phyloP scores from a whole-genome alignment of 1,140 invertebrate genomes.

The Brachystomella parvula region DNA sequence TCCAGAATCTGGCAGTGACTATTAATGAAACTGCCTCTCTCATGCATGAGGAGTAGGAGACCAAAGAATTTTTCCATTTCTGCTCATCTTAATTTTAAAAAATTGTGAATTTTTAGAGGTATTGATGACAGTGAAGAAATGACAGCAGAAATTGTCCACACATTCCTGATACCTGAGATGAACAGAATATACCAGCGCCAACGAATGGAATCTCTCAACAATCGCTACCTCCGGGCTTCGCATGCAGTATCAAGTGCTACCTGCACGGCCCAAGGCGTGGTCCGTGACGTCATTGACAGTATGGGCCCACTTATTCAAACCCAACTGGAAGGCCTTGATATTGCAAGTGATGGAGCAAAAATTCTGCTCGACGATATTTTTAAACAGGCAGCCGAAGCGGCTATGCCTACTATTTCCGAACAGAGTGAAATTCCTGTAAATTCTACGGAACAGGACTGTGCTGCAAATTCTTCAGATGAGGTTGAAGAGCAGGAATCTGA shows the following conservation, averaged over 20 bases:
- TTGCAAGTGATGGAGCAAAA: conserved; percentile 13
- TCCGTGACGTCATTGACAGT: conserved; percentile 15
- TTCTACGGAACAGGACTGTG: no score
- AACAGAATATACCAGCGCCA: conserved; percentile 30
- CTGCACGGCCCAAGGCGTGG: conserved; percentile 17
- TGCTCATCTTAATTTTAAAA: conserved; percentile 12
- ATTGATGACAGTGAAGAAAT: conserved; percentile 51
- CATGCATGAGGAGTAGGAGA: conserved; percentile 38
- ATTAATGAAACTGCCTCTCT: conserved; percentile 52
- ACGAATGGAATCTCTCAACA: conserved; percentile 10
- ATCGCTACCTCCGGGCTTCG: conserved; percentile 20
- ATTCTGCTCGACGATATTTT: not conserved
- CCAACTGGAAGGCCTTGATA: not conserved
- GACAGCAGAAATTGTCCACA: conserved; percentile 53
- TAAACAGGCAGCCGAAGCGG: conserved; percentile 2
- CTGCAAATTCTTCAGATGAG: no score
- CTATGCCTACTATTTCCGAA: no score
- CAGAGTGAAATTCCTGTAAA: no score
- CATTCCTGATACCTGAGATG: conserved; percentile 56
- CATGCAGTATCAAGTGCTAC: conserved; percentile 21
- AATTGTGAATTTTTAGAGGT: conserved; percentile 39
- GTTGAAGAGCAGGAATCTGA: no score
- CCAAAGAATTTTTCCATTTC: conserved; percentile 15
- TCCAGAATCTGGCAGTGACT: conserved; percentile 50
- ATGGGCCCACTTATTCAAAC: conserved; percentile 10